A percentile compares a stretch with the other conserved stretches of the same genome.
These are phyloP conservation scores for Lordiphosa fenestrarum DNA, from an alignment of 2,888 invertebrate species.

Conservation along the genomic window DNA sequence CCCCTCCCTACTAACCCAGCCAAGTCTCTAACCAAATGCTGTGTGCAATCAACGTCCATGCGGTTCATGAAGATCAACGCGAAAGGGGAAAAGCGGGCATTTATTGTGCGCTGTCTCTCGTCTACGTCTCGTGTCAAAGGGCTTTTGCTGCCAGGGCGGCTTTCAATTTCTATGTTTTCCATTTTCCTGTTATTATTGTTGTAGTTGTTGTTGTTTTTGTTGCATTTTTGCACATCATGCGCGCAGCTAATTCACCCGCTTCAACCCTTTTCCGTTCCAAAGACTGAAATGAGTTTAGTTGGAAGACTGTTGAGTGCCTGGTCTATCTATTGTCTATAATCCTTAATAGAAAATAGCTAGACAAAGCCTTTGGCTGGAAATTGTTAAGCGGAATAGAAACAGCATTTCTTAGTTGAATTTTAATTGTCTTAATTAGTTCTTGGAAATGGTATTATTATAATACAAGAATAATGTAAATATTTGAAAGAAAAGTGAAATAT, in stretches of 20 bases:
- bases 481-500: no score
- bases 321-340: not conserved
- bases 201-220: slow-evolving; percentile 6
- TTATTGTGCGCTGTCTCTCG: slow-evolving; percentile 9
- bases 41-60: slow-evolving; percentile 33
- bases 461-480: no score
- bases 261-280: not conserved
- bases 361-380: slow-evolving; percentile 9
- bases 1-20: not conserved
- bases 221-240: slow-evolving; percentile 30
- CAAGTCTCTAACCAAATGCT: slow-evolving; percentile 6
- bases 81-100: not conserved
- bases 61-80: slow-evolving; percentile 27
- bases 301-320: not conserved
- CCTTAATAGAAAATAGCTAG: slow-evolving; percentile 4
- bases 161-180: slow-evolving; percentile 18
- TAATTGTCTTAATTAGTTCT: no score
- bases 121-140: slow-evolving; percentile 12
- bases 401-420: no score
- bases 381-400: not conserved
- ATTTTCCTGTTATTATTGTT: slow-evolving; percentile 12
- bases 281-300: no score
- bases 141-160: slow-evolving; percentile 15
- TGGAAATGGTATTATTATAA: no score
- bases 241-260: slow-evolving; percentile 20